These are phyloP conservation scores for Poeciliopsis turneri DNA, from an alignment of 2,797 vertebrate species.

Conservation along the genomic window DNA sequence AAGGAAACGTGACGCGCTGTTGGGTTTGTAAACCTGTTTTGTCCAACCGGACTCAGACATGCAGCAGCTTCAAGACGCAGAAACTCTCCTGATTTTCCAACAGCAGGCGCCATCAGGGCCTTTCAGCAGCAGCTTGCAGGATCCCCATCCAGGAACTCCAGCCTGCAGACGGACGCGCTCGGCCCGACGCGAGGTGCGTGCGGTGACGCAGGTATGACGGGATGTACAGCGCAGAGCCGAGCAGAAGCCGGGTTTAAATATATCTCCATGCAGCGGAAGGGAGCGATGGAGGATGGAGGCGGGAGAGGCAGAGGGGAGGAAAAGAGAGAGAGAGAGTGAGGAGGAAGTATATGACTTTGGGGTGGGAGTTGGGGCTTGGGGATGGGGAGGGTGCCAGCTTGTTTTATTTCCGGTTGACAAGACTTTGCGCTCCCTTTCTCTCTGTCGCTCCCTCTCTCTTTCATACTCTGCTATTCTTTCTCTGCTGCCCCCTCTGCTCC, in stretches of 20 bases:
- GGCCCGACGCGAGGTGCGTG: conserved; percentile 49
- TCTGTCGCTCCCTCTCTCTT: conserved; percentile 81
- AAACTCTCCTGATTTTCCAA: conserved; percentile 5
- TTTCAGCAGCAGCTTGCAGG: conserved; percentile 26
- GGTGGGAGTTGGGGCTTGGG: conserved; percentile 74
- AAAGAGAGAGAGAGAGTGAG: conserved; percentile 66
- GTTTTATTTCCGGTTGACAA: conserved; percentile 84
- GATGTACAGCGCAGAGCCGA: conserved; percentile 52
- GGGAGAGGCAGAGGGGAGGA: conserved; percentile 61
- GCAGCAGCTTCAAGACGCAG: conserved; percentile 4
- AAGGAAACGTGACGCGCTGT: neutral
- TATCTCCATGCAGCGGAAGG: conserved; percentile 64
- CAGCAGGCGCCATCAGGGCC: conserved; percentile 45
- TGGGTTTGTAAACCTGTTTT: neutral
- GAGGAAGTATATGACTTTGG: conserved; percentile 81
- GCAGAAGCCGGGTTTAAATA: conserved; percentile 73
- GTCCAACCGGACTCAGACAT: neutral
- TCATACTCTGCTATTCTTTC: conserved; percentile 79
- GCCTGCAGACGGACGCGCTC: conserved; percentile 20
- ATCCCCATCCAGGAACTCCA: conserved; percentile 30
- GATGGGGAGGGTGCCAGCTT: conserved; percentile 82
- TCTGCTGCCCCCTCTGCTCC: conserved; percentile 45
- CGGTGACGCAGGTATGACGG: conserved; percentile 75
- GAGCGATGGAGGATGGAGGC: conserved; percentile 68
- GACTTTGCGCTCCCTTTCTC: conserved; percentile 80